Evolutionary conservation across 1,140 invertebrate genomes (phyloP).

Genomic region (Oncopeltus fasciatus): DNA sequence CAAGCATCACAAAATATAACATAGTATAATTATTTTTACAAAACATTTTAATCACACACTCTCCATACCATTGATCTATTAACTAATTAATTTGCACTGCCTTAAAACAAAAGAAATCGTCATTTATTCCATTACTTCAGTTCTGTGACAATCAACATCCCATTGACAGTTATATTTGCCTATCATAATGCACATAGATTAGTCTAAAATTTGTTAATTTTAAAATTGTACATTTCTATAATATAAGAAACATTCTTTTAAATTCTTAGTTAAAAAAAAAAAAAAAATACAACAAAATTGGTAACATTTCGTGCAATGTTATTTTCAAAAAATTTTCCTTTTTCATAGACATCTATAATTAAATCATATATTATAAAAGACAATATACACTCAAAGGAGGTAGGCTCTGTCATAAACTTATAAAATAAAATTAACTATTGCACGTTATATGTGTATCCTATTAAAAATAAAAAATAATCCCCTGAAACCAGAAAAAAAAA

Average conservation of each 20-base stretch:
- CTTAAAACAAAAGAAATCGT: slow-evolving; percentile 5
- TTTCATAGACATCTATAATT: slow-evolving; percentile 10
- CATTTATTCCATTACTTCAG: slow-evolving; percentile 10
- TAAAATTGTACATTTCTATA: slow-evolving; percentile 12
- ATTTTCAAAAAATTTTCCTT: slow-evolving; percentile 14
- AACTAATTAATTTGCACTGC: slow-evolving; percentile 7
- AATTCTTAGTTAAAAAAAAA: neutral
- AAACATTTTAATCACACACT: slow-evolving; percentile 17
- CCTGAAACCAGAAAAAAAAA: too few relatives aligned
- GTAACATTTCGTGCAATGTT: slow-evolving; percentile 20
- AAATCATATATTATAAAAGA: slow-evolving; percentile 12
- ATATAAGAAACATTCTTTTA: slow-evolving; percentile 1
- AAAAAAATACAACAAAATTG: slow-evolving; percentile 9
- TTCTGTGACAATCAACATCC: slow-evolving; percentile 9
- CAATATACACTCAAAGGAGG: slow-evolving; percentile 14
- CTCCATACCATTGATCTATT: slow-evolving; percentile 1
- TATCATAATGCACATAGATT: slow-evolving; percentile 15
- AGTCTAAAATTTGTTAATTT: slow-evolving; percentile 16
- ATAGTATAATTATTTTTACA: slow-evolving; percentile 20
- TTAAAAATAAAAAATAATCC: too few relatives aligned
- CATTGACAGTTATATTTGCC: slow-evolving; percentile 8
- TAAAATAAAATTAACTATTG: slow-evolving; percentile 14
- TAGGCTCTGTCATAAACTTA: slow-evolving; percentile 13
- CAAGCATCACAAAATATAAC: slow-evolving; percentile 19
- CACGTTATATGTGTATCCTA: neutral